phyloP scores from a whole-genome alignment of 2,113 vertebrate species.

The Colaptes auratus region DNA sequence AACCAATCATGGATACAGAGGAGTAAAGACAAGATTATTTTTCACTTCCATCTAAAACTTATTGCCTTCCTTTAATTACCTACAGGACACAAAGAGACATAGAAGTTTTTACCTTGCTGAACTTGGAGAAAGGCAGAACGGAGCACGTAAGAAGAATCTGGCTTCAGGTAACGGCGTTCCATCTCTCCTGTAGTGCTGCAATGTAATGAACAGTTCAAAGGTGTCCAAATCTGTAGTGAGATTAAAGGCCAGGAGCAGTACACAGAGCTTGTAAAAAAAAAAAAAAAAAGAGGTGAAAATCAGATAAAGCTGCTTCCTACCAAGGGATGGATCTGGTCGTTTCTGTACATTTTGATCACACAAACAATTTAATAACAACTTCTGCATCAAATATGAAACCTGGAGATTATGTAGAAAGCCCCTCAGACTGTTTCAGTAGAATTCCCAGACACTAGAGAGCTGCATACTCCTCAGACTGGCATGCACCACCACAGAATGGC shows the following conservation, averaged over 20 bases:
- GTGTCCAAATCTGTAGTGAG: not conserved
- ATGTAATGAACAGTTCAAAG: not conserved
- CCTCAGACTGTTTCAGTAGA: not conserved
- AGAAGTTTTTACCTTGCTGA: not conserved
- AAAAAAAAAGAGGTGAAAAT: not conserved
- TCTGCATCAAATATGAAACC: not conserved
- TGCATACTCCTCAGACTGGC: not conserved
- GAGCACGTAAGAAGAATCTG: not conserved
- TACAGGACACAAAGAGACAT: fast-evolving
- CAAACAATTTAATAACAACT: not conserved
- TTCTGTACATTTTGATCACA: not conserved
- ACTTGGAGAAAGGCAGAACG: not conserved
- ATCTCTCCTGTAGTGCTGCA: not conserved
- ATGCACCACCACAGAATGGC: not conserved
- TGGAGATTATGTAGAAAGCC: not conserved
- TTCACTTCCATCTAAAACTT: not conserved
- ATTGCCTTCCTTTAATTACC: not conserved
- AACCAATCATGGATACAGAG: not conserved
- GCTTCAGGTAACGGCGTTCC: not conserved
- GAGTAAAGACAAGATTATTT: not conserved
- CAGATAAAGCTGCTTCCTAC: not conserved
- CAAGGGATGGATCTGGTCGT: not conserved
- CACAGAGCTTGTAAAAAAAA: not conserved
- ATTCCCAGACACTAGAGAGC: not conserved
- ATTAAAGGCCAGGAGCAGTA: not conserved